These are phyloP conservation scores for Parasteatoda tepidariorum DNA, from an alignment of 1,140 invertebrate genomes.

Conservation along the genomic window DNA sequence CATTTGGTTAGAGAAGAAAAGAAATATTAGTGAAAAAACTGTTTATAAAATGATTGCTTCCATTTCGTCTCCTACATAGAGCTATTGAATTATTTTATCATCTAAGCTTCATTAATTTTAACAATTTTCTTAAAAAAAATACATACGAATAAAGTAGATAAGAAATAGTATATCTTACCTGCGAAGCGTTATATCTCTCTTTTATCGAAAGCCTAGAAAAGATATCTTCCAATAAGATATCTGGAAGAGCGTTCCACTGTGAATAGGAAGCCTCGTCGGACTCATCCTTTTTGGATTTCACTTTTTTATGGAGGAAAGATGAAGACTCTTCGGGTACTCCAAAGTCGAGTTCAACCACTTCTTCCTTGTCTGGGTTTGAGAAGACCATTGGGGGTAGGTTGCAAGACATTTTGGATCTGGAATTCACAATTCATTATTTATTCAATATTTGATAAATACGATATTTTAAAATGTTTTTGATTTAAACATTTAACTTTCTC, in stretches of 20 bases:
- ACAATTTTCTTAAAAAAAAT: too few species aligned
- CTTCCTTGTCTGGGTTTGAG: conserved; percentile 4
- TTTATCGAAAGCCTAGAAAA: conserved; percentile 78
- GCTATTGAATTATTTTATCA: too few species aligned
- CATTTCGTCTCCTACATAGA: too few species aligned
- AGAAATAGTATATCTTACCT: conserved; percentile 74
- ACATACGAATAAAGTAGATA: too few species aligned
- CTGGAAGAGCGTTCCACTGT: conserved; percentile 78
- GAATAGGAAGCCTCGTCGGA: background rate
- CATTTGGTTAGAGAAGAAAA: too few species aligned
- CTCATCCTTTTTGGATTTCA: background rate
- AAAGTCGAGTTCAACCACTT: conserved; percentile 31
- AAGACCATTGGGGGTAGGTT: conserved; percentile 35
- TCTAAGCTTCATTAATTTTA: too few species aligned
- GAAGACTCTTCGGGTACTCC: background rate
- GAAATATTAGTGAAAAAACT: too few species aligned
- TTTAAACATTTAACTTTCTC: too few species aligned
- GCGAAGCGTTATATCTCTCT: conserved; percentile 80
- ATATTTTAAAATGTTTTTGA: too few species aligned
- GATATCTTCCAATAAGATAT: conserved; percentile 82
- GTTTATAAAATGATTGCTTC: too few species aligned
- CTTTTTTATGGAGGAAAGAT: background rate
- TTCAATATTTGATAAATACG: too few species aligned
- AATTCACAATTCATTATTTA: too few species aligned
- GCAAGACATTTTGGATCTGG: conserved; percentile 44